phyloP scores from a whole-genome alignment of 1,140 invertebrate species.

The Rhizoglyphus robini region DNA sequence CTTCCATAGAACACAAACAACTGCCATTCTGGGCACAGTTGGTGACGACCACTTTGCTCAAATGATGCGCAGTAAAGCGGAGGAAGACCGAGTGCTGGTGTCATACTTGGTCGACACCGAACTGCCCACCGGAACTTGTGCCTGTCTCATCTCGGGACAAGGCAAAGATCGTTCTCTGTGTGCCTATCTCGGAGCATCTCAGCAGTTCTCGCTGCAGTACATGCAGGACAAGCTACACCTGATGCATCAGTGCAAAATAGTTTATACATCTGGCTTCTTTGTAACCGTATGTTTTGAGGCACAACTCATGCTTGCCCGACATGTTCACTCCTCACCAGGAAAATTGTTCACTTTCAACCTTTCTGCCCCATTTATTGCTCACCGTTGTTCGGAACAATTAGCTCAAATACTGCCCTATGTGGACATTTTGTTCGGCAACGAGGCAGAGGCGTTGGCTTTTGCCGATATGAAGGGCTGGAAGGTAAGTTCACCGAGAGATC shows the following conservation, averaged over 20 bases:
- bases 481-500: background rate
- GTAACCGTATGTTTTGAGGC: conserved; percentile 15
- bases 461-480: conserved; percentile 20
- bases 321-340: background rate
- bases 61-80: conserved; percentile 65
- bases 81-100: conserved; percentile 65
- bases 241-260: conserved; percentile 17
- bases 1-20: conserved; percentile 1
- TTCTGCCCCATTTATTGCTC: conserved; percentile 84
- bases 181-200: conserved; percentile 87
- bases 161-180: conserved; percentile 73
- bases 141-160: conserved; percentile 57
- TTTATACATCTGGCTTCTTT: conserved; percentile 22
- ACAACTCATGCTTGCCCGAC: conserved; percentile 13
- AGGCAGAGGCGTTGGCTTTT: conserved; percentile 42
- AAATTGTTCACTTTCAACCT: conserved; percentile 35
- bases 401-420: conserved; percentile 74
- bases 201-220: conserved; percentile 72
- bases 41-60: conserved; percentile 77
- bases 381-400: conserved; percentile 73
- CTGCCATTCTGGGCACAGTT: conserved; percentile 76
- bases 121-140: conserved; percentile 72
- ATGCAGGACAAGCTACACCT: conserved; percentile 35
- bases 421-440: conserved; percentile 93
- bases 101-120: conserved; percentile 62